These are phyloP conservation scores for Tragelaphus strepsiceros DNA, from an alignment of 2,113 vertebrate species.

Conservation along the genomic window DNA sequence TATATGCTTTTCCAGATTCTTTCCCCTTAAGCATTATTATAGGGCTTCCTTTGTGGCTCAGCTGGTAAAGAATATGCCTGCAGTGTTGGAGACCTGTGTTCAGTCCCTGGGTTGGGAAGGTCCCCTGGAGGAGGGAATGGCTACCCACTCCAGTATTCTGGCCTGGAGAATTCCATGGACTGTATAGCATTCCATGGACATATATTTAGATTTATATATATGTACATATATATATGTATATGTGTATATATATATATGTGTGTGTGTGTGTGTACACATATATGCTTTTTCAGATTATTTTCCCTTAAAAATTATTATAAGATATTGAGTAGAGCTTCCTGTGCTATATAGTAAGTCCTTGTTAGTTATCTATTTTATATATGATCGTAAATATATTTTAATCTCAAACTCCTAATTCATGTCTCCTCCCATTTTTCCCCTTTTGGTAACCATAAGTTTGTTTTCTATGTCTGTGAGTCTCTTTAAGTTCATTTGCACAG, in stretches of 20 bases:
- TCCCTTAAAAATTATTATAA: background rate
- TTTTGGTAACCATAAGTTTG: background rate
- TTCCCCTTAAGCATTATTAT: background rate
- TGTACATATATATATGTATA: rapidly evolving
- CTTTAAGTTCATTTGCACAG: background rate
- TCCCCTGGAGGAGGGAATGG: background rate
- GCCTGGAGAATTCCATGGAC: background rate
- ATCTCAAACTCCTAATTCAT: background rate
- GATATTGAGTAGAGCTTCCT: background rate
- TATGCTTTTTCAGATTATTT: background rate
- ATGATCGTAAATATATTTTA: background rate
- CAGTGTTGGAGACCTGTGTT: background rate
- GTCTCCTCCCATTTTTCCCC: background rate
- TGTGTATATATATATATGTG: rapidly evolving
- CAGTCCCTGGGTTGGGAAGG: background rate
- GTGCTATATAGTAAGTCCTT: background rate
- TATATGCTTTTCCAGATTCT: background rate
- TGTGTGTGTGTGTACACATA: background rate
- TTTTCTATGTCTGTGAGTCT: background rate
- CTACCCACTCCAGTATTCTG: background rate
- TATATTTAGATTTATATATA: background rate
- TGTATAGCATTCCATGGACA: background rate
- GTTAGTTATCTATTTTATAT: background rate
- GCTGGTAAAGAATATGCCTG: background rate
- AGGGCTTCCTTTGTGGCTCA: background rate